Percentiles rank a stretch among this genome's conserved stretches.
These are phyloP conservation scores for Rhagoletis pomonella DNA, from an alignment of 1,140 invertebrate genomes.

Conservation along the genomic window DNA sequence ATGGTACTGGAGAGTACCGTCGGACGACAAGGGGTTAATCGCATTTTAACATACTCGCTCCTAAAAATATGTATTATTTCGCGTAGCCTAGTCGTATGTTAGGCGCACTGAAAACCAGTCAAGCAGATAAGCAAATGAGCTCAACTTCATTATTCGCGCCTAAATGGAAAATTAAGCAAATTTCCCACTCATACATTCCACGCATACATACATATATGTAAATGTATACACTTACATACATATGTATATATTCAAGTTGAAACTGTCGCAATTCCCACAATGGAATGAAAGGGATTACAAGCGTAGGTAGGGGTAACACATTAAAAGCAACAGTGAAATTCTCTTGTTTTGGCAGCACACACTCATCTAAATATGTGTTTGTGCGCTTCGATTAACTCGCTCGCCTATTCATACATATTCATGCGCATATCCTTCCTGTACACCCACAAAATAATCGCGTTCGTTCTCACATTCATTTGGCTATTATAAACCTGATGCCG, in stretches of 20 bases:
- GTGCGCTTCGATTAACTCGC: background rate
- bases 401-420: background rate
- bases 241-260: background rate
- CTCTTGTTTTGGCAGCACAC: background rate
- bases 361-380: background rate
- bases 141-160: conserved; percentile 54
- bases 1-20: no score
- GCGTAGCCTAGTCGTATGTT: background rate
- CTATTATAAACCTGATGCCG: background rate
- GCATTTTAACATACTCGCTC: conserved; percentile 23
- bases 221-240: background rate
- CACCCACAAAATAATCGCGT: conserved; percentile 1
- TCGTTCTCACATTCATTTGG: background rate
- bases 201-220: background rate
- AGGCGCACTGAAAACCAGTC: background rate
- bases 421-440: conserved; percentile 8
- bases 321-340: conserved; percentile 12
- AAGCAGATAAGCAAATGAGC: background rate
- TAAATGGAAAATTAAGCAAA: conserved; percentile 53
- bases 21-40: no score
- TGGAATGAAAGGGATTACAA: no score
- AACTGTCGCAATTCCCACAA: background rate
- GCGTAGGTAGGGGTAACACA: background rate
- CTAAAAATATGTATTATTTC: background rate
- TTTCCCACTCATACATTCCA: conserved; percentile 40